Conservation (phyloP, 2,113 vertebrate genomes). For the Mirza zaza region DNA sequence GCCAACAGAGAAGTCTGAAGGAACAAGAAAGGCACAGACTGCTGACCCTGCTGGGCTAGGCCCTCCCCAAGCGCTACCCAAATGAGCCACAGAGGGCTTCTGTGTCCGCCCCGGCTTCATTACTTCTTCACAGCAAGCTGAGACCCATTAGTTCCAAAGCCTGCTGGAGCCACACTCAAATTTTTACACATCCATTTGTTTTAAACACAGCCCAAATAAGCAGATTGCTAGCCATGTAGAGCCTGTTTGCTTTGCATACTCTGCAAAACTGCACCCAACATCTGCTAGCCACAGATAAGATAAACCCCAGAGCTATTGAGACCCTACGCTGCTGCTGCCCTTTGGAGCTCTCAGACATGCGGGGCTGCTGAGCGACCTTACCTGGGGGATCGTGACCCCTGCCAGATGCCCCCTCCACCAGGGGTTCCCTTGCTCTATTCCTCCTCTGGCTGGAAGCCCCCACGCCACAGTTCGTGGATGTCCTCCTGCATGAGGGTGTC, state of each 20-base stretch:
- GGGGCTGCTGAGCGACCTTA: not conserved
- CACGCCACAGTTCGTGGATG: not conserved
- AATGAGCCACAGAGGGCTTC: not conserved
- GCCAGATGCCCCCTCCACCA: not conserved
- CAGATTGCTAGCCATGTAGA: not conserved
- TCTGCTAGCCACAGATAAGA: not conserved
- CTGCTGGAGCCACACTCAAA: not conserved
- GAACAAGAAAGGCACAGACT: not conserved
- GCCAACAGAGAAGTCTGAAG: not conserved
- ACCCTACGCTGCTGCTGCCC: not conserved
- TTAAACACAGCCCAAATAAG: not conserved
- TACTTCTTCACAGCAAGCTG: not conserved
- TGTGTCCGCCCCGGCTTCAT: too few relatives aligned
- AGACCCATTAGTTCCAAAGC: not conserved
- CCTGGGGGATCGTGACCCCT: not conserved
- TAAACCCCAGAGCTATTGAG: not conserved
- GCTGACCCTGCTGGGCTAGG: not conserved
- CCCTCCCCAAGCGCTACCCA: not conserved
- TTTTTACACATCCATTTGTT: not conserved
- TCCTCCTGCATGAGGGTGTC: not conserved
- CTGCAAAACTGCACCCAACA: not conserved
- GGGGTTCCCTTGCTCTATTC: not conserved
- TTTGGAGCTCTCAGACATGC: not conserved
- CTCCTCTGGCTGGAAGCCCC: not conserved
- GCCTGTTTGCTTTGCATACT: not conserved